Base-by-base conservation (phyloP, 2,797 vertebrate species). In the Schizopygopsis malacanthus region DNA sequence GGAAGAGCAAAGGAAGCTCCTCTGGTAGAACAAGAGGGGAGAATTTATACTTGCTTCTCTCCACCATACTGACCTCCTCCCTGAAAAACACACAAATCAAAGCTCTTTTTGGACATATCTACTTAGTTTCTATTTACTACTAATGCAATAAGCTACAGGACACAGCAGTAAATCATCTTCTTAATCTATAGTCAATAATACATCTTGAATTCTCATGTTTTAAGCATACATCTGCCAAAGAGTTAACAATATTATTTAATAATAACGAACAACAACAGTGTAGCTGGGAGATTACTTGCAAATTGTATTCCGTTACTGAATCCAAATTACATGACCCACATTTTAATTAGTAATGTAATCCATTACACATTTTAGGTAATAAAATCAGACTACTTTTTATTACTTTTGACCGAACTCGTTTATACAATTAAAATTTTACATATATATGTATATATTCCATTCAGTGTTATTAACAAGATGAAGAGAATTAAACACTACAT, bases 21-120 rank as follows among this genome's bases (percentile, higher is more conserved):
- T 93, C 89, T 52, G 97, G 96, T 91, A 98, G 87, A 37, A 91
- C 87, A 1, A 96, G 94, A 0, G 98, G 96, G 37, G 94, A 85
- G 84, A 98, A 99, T 94, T 98, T 99, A 92, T 98, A 98, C 90
- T 97, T 98, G 93, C 96, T 99, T 94, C 96, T 99, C 94, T 99
- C 98, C 94, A 96, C 89, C 56, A 93, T 81, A 86, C 97, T 97
- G 93, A 98, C 91, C 89, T 96, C 94, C 94, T 99, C 97, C 92
- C 98, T 99, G 87, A 54, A 91, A 88, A 76, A 92, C 81, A 91
- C 69, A 92, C 81, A 81, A 16, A 80, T 41, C 76, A 25, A 79
- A 39, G 78, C 59, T 41, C 5, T 67, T 84, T 22, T 37, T 67
- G 22, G 22, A 39, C 41, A 50, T 39, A 76, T 8, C 15, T 75